Conservation (phyloP, 1,140 invertebrate genomes). For the Drosophila chauvacae region DNA sequence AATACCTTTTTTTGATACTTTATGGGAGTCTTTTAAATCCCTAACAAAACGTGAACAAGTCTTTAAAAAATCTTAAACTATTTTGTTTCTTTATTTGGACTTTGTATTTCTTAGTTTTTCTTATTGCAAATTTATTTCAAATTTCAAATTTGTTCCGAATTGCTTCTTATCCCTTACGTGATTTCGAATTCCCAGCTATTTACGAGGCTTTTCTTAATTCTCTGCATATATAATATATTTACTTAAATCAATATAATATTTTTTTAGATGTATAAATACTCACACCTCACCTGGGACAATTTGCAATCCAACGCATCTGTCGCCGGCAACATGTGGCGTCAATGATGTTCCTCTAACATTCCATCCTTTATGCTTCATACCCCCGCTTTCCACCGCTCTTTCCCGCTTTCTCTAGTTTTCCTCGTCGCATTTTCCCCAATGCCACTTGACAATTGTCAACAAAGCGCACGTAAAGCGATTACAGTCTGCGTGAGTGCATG, state of each 20-base stretch:
- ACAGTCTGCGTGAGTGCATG: constrained; percentile 59
- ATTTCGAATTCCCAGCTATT: not conserved
- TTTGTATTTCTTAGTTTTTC: no score
- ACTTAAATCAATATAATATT: no score
- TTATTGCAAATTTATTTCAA: no score
- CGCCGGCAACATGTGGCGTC: constrained; percentile 55
- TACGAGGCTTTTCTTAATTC: not conserved
- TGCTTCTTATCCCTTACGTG: not conserved
- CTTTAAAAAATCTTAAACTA: no score
- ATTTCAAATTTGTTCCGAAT: no score
- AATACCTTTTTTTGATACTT: no score
- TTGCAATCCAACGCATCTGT: constrained; percentile 56
- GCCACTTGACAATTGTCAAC: constrained; percentile 60
- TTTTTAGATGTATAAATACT: not conserved
- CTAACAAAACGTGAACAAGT: no score
- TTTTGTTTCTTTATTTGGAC: no score
- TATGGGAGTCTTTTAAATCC: no score
- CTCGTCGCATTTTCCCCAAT: constrained; percentile 10
- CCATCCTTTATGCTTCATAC: not conserved
- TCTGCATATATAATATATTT: no score
- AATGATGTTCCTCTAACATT: constrained; percentile 41
- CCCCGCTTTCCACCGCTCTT: not conserved
- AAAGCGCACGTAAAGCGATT: constrained; percentile 66
- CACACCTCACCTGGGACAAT: constrained; percentile 40
- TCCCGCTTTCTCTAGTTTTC: not conserved